Conservation (phyloP, 2,888 invertebrate genomes). For the Stenotaenia linearis region DNA sequence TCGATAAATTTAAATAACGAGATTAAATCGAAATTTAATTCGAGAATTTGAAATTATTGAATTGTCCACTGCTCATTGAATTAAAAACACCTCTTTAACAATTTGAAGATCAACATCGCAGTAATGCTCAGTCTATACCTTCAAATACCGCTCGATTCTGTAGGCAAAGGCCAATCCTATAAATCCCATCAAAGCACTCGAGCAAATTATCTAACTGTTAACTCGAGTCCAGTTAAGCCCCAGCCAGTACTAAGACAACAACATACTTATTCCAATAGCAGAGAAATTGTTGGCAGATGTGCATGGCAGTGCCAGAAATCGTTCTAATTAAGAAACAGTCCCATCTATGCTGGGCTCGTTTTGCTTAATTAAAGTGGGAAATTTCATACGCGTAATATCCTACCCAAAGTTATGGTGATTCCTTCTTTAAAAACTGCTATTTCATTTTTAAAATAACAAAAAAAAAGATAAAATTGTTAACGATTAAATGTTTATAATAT, state of each 20-base stretch:
- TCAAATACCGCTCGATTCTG: not conserved
- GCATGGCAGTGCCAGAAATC: not conserved
- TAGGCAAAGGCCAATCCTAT: constrained; percentile 18
- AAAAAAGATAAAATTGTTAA: not conserved
- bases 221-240: constrained; percentile 26
- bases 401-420: not conserved
- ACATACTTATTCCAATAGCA: not conserved
- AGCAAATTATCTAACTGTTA: constrained; percentile 26
- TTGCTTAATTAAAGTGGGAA: not conserved
- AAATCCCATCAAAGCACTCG: constrained; percentile 17
- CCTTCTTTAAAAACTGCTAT: not conserved
- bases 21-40: no score
- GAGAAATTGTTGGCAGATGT: constrained; percentile 18
- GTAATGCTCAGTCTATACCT: not conserved
- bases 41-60: no score
- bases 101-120: not conserved
- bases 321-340: not conserved
- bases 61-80: not conserved
- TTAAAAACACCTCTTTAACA: not conserved
- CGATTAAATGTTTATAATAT: not conserved
- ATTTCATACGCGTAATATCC: not conserved
- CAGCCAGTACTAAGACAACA: not conserved
- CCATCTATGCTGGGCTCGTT: not conserved
- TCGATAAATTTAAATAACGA: no score
- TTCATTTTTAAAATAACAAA: not conserved